Conservation (phyloP, 2,888 invertebrate species). For the Polyploca ridens region DNA sequence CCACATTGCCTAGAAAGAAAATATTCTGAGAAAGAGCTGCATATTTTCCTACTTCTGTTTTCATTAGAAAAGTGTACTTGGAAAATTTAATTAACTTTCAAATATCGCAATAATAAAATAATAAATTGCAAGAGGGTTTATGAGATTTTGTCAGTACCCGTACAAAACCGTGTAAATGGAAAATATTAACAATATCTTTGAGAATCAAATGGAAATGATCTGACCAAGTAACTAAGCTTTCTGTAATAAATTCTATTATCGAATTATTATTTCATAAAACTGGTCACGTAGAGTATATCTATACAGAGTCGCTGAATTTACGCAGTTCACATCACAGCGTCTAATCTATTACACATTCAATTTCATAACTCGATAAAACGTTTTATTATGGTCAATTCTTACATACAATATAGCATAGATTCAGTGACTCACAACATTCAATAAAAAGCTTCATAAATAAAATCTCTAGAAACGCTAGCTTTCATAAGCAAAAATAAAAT, state of each 20-base stretch:
- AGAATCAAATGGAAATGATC: background rate
- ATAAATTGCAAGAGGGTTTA: background rate
- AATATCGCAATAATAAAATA: background rate
- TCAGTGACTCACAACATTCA: conserved; percentile 17
- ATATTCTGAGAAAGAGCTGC: background rate
- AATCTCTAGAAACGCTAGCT: conserved; percentile 26
- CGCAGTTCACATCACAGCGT: background rate
- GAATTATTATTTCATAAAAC: background rate
- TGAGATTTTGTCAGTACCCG: conserved; percentile 1
- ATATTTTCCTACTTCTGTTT: background rate
- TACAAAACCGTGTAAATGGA: background rate
- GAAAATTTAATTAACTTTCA: background rate
- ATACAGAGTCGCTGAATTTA: background rate
- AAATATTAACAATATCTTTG: background rate
- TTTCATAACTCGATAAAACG: background rate
- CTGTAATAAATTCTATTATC: background rate
- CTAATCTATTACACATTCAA: background rate
- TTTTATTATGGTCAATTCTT: background rate
- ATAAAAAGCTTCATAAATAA: conserved; percentile 23
- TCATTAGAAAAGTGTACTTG: background rate
- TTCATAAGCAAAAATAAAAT: conserved; percentile 35
- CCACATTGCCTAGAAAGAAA: conserved; percentile 1
- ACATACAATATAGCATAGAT: conserved; percentile 8
- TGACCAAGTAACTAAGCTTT: background rate
- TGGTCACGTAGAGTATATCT: background rate